These are phyloP conservation scores for Eriocheir sinensis DNA, from an alignment of 1,140 invertebrate species.

Conservation along the genomic window DNA sequence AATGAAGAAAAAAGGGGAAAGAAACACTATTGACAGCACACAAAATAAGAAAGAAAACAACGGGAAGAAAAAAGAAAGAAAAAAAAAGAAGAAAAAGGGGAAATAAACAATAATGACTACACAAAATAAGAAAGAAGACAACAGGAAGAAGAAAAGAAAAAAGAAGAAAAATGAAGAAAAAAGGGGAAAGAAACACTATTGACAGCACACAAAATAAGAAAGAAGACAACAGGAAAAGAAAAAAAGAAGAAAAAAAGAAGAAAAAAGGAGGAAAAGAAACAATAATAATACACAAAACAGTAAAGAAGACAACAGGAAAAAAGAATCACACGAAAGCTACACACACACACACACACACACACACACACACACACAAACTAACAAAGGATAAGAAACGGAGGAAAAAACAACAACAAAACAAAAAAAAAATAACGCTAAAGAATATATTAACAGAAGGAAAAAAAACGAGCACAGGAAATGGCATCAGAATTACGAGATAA, in stretches of 20 bases:
- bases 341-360: not conserved
- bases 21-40: not conserved
- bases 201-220: not conserved
- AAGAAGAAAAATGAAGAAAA: not conserved
- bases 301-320: not conserved
- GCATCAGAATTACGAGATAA: not conserved
- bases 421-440: not conserved
- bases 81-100: not conserved
- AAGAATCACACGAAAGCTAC: not conserved
- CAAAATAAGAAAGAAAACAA: not conserved
- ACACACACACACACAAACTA: not conserved
- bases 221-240: not conserved
- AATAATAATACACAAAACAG: not conserved
- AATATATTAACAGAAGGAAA: not conserved
- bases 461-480: not conserved
- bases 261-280: slow-evolving; percentile 28
- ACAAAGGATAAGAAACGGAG: not conserved
- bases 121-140: not conserved
- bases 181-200: not conserved
- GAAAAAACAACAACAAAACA: no score
- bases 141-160: not conserved
- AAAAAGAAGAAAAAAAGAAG: not conserved
- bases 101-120: not conserved
- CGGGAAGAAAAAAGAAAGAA: not conserved
- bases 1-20: not conserved